Evolutionary conservation across 2,113 vertebrate genomes (phyloP), one percentile per base, ranked within the genome.

Genomic region (Podarcis cretensis): DNA sequence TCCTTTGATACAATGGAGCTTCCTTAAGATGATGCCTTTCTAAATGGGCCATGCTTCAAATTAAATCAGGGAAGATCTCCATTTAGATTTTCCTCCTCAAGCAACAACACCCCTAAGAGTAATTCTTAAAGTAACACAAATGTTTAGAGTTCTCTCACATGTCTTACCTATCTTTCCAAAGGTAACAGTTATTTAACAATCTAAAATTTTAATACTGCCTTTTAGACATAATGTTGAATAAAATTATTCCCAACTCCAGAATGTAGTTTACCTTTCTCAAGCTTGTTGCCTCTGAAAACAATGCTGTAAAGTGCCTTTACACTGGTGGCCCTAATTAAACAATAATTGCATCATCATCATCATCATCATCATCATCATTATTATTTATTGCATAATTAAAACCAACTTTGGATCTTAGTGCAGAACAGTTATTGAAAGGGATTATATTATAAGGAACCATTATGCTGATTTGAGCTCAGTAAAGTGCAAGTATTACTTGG

Each of bases 401-500:
- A 43, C 20, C 18, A 54, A 68, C 12, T 23, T 40, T 75, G 76
- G 43, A 48, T 30, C 54, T 4, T 32, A 78, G 75, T 68, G 20
- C 65, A 86, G 75, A 86, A 43, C 84, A 63, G 25, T 74, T 84
- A 35, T 25, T 75, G 6, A 65, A 79, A 77, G 48, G 18, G 0
- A 27, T 54, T 88, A 73, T 25, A 79, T 30, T 69, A 57, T 79
- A 78, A 79, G 83, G 40, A 85, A 13, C 43, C 54, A 40, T 43
- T 20, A 23, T 77, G 2, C 20, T 83, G 13, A 59, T 37, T 86
- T 54, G 30, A 71, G 35, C 48, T 32, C 79, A 89, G 65, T 16
- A 57, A 92, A 93, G 18, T 4, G 0, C 14, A n/a, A 90, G 66
- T 87, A 88, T 80, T 82, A 43, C 59, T 37, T 80, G 5, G 54